Evolutionary conservation across 2,888 invertebrate genomes (phyloP), one percentile per base, ranked within the genome.

Genomic region (Tribolium freemani): DNA sequence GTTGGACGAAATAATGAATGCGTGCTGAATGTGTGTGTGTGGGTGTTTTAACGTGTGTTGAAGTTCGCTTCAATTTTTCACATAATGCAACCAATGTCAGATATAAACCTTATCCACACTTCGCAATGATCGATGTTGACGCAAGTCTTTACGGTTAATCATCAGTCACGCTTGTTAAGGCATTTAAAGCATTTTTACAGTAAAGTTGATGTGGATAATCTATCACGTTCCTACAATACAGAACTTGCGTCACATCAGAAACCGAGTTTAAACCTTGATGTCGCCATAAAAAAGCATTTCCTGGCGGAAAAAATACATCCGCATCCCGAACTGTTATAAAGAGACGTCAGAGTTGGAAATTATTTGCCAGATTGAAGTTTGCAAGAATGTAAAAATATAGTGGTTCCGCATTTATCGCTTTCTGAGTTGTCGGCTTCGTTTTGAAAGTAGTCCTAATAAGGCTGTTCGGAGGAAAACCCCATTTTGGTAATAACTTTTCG

Each of bases 401-500:
- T 56, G 13, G 38, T 20, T 44, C 44, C 9, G 31, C 44, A 60
- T 21, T 60, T 46, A 60, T 46, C 48, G 48, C 21, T 46, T 46
- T 60, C 48, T 60, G 26, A 60, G 60, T 60, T 60, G 46, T 44
- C 46, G 20, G 45, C 44, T 26, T 44, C 26, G 46, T 26, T 20
- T 26, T 9, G 16, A 46, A 60, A 60, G 46, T 60, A 44, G 26
- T 60, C 48, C 11, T 60, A 63, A 63, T 63, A 63, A 63, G 50
- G 5, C 51, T 63, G 48, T 63, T 63, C 16, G 48, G 30, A 63
- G 63, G 16, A 30, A 63, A 63, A 31, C 50, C 46, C 38, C 66
- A 66, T 66, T 68, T 57, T 30, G 44, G 57, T 68, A 56, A 68
- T 68, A 68, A 68, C 68, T 68, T 58, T 58, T 50, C 68, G 57